A percentile compares a stretch with the other conserved stretches of the same genome.
These are phyloP conservation scores for Drosophila pseudoobscura DNA, from an alignment of 1,140 invertebrate genomes.

Conservation along the genomic window DNA sequence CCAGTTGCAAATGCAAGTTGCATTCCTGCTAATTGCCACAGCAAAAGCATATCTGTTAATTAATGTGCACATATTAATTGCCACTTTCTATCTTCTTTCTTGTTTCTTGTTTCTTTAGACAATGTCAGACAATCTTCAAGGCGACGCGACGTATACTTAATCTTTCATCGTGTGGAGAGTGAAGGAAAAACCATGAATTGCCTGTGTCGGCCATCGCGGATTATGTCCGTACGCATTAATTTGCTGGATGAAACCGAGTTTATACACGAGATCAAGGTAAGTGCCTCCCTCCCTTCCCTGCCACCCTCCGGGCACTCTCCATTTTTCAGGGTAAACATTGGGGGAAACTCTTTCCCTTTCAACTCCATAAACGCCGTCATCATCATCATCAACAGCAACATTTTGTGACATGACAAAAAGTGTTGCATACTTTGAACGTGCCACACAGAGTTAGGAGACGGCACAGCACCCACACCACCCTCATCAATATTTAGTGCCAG, in stretches of 20 bases:
- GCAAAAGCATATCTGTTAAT: slow-evolving; percentile 60
- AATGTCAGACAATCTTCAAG: slow-evolving; percentile 41
- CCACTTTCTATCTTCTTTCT: slow-evolving; percentile 61
- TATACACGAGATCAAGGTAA: slow-evolving; percentile 87
- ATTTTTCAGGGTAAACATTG: slow-evolving; percentile 49
- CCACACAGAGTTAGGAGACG: slow-evolving; percentile 33
- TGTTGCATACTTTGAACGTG: slow-evolving; percentile 79
- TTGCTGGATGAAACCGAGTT: slow-evolving; percentile 88
- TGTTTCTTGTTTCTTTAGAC: slow-evolving; percentile 61
- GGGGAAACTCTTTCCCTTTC: slow-evolving; percentile 44
- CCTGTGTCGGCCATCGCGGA: slow-evolving; percentile 82
- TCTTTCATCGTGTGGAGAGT: slow-evolving; percentile 18
- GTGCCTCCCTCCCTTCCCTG: too few relatives aligned
- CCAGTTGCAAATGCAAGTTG: slow-evolving; percentile 51
- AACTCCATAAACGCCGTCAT: slow-evolving; percentile 4
- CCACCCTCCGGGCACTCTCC: slow-evolving; percentile 21
- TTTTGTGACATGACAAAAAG: slow-evolving; percentile 69
- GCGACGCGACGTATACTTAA: slow-evolving; percentile 55
- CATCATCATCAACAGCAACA: slow-evolving; percentile 16
- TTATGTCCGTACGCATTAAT: slow-evolving; percentile 84
- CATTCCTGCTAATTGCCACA: slow-evolving; percentile 62
- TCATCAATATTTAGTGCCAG: slow-evolving; percentile 79
- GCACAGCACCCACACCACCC: slow-evolving; percentile 31
- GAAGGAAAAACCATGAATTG: slow-evolving; percentile 70
- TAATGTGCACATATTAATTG: slow-evolving; percentile 70